Conservation (phyloP, 2,797 vertebrate genomes). For the Ispidina lecontei region DNA sequence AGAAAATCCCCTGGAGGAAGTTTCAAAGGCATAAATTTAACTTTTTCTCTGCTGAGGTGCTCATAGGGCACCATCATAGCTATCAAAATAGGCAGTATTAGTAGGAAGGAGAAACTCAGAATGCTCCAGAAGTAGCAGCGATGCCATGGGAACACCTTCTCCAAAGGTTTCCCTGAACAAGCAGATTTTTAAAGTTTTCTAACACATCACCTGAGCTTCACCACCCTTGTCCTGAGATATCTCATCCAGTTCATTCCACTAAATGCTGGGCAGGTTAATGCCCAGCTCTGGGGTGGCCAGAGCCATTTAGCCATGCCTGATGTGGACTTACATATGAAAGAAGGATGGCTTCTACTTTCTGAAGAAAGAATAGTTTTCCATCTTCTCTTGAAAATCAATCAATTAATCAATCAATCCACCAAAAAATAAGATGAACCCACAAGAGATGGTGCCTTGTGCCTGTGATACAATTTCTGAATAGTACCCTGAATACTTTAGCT, state of each 20-base stretch:
- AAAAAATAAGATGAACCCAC: neutral
- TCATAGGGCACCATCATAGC: neutral
- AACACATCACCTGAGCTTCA: neutral
- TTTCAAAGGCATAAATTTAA: conserved; percentile 49
- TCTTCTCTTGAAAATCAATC: neutral
- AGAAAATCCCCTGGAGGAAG: conserved; percentile 33
- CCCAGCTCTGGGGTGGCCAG: neutral
- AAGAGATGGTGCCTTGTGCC: neutral
- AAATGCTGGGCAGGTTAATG: too few relatives aligned
- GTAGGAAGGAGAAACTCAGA: neutral
- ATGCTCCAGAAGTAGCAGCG: neutral
- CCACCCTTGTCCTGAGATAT: neutral
- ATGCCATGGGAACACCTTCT: neutral
- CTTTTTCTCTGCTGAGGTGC: conserved; percentile 43
- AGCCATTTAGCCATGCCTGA: neutral
- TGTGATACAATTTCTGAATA: neutral
- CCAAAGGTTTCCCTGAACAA: neutral
- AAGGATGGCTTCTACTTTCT: neutral
- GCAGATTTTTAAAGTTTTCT: neutral
- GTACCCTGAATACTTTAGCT: neutral
- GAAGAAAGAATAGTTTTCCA: neutral
- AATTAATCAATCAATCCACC: neutral
- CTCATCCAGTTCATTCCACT: neutral
- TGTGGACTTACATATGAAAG: neutral
- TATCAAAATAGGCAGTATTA: neutral